Evolutionary conservation across 2,797 vertebrate species (phyloP).

Genomic region (Sebastes dallii): DNA sequence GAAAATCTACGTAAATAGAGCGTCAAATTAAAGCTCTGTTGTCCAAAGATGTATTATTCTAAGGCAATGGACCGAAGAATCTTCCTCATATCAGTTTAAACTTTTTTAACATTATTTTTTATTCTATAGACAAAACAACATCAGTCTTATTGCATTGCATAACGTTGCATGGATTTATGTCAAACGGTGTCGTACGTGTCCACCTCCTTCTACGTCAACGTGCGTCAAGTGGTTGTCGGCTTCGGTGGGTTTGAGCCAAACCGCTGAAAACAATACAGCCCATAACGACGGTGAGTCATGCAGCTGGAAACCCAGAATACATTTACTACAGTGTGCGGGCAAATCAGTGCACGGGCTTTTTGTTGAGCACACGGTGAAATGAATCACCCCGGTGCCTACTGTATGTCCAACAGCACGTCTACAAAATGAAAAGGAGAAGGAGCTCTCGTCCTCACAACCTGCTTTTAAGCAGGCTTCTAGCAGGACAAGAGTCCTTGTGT

Average conservation of each 20-base stretch:
- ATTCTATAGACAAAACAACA: not conserved
- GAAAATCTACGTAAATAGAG: not conserved
- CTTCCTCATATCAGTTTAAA: not conserved
- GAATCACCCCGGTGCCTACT: constrained; percentile 11
- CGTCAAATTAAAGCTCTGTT: not conserved
- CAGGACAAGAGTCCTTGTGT: constrained; percentile 5
- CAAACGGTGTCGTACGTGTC: not conserved
- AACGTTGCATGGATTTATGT: not conserved
- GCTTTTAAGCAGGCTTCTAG: not conserved
- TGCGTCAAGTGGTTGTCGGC: not conserved
- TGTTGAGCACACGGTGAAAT: constrained; percentile 5
- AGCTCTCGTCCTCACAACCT: not conserved
- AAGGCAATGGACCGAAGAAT: not conserved
- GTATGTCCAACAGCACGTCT: not conserved
- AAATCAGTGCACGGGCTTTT: not conserved
- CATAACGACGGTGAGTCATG: constrained; percentile 44
- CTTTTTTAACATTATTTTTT: not conserved
- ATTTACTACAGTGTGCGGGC: constrained; percentile 3
- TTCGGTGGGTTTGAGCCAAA: constrained; percentile 14
- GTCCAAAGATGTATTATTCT: not conserved
- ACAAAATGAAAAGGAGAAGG: not conserved
- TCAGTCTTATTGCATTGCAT: not conserved
- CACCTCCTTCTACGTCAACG: not conserved
- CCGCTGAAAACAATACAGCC: constrained; percentile 34
- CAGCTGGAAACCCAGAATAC: constrained; percentile 22